Evolutionary conservation across 2,888 invertebrate species (phyloP).

Genomic region (Hypomecis atomaria): DNA sequence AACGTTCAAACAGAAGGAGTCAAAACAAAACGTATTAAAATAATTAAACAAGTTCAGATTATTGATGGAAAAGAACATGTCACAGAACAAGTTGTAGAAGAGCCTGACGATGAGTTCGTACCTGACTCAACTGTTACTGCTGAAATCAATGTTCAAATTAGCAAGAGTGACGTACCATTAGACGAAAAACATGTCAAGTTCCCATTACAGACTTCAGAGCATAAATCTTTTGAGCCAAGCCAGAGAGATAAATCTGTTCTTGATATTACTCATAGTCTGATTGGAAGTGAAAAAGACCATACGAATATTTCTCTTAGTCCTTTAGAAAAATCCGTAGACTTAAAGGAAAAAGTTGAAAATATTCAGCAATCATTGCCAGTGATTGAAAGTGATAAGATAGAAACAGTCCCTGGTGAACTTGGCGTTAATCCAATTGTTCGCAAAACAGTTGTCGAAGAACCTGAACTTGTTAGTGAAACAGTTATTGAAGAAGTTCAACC

Average conservation of each 20-base stretch:
- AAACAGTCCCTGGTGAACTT: slow-evolving; percentile 15
- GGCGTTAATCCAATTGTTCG: slow-evolving; percentile 27
- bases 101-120: slow-evolving; percentile 84
- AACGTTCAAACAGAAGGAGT: slow-evolving; percentile 62
- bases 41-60: slow-evolving; percentile 89
- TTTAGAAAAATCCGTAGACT: slow-evolving; percentile 13
- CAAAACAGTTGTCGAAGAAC: slow-evolving; percentile 29
- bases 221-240: slow-evolving; percentile 14
- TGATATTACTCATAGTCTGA: slow-evolving; percentile 42
- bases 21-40: slow-evolving; percentile 76
- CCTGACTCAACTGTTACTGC: slow-evolving; percentile 63
- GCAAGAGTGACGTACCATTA: slow-evolving; percentile 33
- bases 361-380: neutral
- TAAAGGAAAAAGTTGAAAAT: slow-evolving; percentile 5
- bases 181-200: slow-evolving; percentile 29
- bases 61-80: slow-evolving; percentile 92
- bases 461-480: slow-evolving; percentile 28
- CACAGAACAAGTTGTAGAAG: slow-evolving; percentile 91
- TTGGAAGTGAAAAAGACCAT: slow-evolving; percentile 48
- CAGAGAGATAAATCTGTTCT: slow-evolving; percentile 30
- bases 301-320: slow-evolving; percentile 26
- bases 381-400: slow-evolving; percentile 11
- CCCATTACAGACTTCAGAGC: slow-evolving; percentile 32
- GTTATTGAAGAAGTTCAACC: slow-evolving; percentile 24
- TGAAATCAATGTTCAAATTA: slow-evolving; percentile 60